Conservation (phyloP, 1,140 invertebrate genomes). For the Musca domestica region DNA sequence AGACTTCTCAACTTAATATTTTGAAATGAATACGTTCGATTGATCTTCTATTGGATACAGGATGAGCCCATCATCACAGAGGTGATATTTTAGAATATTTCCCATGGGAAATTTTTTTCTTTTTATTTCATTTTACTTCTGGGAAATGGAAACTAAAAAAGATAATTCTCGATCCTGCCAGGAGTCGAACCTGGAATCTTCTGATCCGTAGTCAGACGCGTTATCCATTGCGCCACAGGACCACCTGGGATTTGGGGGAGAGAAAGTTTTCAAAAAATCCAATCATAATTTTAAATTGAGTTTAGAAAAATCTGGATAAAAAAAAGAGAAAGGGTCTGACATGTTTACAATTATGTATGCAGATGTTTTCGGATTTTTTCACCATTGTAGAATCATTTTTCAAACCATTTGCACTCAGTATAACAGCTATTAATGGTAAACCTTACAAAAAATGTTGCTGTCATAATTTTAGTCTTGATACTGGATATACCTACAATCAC, state of each 20-base stretch:
- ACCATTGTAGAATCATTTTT: neutral
- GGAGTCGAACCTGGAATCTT: constrained; percentile 73
- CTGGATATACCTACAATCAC: too few species aligned
- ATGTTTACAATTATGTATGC: neutral
- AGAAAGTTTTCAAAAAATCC: neutral
- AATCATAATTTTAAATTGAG: neutral
- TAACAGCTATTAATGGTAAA: too few species aligned
- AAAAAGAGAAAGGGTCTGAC: too few species aligned
- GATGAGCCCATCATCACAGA: neutral
- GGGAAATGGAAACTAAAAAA: neutral
- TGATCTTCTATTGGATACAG: neutral
- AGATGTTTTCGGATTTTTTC: neutral
- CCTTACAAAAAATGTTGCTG: too few species aligned
- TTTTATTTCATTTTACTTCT: neutral
- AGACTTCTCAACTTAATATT: neutral
- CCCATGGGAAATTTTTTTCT: neutral
- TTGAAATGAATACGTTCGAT: neutral
- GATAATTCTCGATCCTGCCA: constrained; percentile 60
- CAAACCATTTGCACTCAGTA: too few species aligned
- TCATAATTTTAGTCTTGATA: too few species aligned
- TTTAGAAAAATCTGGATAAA: neutral
- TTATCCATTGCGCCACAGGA: constrained; percentile 72
- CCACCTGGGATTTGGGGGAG: constrained; percentile 34
- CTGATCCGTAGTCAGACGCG: constrained; percentile 71
- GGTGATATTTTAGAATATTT: neutral